Conservation (phyloP, 2,797 vertebrate genomes). For the Telmatherina bonti region DNA sequence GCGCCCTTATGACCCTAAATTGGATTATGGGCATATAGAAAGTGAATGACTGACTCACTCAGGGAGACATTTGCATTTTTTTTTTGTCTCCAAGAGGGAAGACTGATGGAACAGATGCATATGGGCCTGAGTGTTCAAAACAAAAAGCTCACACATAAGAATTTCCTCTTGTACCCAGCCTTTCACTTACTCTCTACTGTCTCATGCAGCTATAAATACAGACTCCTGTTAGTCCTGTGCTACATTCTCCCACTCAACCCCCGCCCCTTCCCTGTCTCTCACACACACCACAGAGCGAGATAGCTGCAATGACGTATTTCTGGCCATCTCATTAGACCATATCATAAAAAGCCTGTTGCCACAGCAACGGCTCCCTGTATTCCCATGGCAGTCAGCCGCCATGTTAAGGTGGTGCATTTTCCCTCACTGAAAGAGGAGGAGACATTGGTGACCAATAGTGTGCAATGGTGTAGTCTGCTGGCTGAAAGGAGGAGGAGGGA, state of each 20-base stretch:
- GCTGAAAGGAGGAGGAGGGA: conserved; percentile 18
- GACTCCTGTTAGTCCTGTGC: conserved; percentile 65
- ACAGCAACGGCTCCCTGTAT: conserved; percentile 75
- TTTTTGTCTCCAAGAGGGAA: background rate
- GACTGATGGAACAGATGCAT: conserved; percentile 1
- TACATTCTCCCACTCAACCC: conserved; percentile 71
- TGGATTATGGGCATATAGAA: background rate
- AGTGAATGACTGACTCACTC: background rate
- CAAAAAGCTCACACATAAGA: conserved; percentile 4
- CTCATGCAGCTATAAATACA: conserved; percentile 71
- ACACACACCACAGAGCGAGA: conserved; percentile 45
- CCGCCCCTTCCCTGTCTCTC: conserved; percentile 43
- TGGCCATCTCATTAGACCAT: conserved; percentile 73
- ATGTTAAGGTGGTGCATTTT: conserved; percentile 73
- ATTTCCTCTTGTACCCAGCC: conserved; percentile 47
- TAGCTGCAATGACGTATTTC: conserved; percentile 75
- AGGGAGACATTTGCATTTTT: conserved; percentile 3
- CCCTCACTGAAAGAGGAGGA: conserved; percentile 54
- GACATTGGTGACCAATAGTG: conserved; percentile 52
- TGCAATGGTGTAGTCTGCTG: conserved; percentile 28
- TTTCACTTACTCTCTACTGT: conserved; percentile 48
- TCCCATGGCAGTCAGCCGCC: conserved; percentile 75
- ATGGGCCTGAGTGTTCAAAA: background rate
- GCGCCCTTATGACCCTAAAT: background rate
- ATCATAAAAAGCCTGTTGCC: conserved; percentile 81